Conservation (phyloP, 2,113 vertebrate genomes). For the Erythrolamprus reginae region DNA sequence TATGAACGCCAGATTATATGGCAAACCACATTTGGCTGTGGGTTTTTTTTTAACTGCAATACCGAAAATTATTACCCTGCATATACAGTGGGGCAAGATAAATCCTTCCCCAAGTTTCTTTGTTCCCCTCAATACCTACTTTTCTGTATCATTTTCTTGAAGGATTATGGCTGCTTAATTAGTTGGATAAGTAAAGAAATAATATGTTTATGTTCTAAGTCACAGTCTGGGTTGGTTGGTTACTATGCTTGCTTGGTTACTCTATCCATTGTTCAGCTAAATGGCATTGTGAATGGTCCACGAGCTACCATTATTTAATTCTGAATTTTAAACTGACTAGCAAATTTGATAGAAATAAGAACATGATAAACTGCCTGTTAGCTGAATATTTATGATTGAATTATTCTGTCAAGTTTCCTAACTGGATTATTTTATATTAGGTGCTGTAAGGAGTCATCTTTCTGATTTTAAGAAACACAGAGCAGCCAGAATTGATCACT, state of each 20-base stretch:
- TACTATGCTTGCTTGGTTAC: background rate
- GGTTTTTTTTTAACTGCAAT: background rate
- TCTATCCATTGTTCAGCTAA: background rate
- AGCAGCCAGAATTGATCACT: conserved; percentile 95
- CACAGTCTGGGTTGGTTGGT: background rate
- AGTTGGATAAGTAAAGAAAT: background rate
- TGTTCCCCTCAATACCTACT: background rate
- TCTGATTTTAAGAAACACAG: conserved; percentile 91
- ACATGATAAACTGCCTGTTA: conserved; percentile 1
- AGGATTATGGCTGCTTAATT: background rate
- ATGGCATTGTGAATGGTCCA: background rate
- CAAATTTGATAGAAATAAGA: background rate
- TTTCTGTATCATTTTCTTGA: background rate
- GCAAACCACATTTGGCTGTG: background rate
- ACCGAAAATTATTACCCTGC: background rate
- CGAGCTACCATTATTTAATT: conserved; percentile 23
- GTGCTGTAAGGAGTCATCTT: conserved; percentile 85
- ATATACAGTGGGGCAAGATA: background rate
- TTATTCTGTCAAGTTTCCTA: conserved; percentile 1
- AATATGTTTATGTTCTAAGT: background rate
- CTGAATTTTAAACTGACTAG: conserved; percentile 5
- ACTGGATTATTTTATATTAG: conserved; percentile 48
- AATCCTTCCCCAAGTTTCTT: background rate
- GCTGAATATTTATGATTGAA: background rate
- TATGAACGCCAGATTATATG: background rate